Evolutionary conservation across 1,140 invertebrate species (phyloP), one percentile per base, ranked within the genome.

Genomic region (Diprion similis): DNA sequence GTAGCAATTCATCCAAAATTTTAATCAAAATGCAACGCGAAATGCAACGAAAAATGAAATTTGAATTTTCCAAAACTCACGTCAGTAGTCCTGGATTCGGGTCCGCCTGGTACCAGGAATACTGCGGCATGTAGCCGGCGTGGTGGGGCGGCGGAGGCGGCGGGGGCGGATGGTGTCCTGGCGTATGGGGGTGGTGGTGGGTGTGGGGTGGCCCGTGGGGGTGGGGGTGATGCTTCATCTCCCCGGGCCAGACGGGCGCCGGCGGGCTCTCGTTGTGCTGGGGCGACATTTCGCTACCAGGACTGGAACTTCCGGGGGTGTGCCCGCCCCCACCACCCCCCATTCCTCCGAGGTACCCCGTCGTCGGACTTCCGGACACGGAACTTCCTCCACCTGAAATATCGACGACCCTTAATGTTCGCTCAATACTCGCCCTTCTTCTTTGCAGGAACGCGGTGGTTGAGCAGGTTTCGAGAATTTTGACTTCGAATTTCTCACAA

Each of bases 21-120:
- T n/a, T n/a, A n/a, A n/a, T 37, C 24, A 37, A 37, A 6, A 37
- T 6, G 24, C 24, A 37, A 37, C 24, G 24, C 24, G 24, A 37
- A 37, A 13, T 66, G 45, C 37, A 51, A 45, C 48, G 46, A 65
- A 17, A 71, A 48, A n/a, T 37, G 24, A 37, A 37, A 37, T 6
- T 37, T 37, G 24, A 6, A 37, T 75, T 66, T n/a, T 70, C 66
- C 11, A 70, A 46, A 73, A 90, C 91, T 93, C 85, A 94, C 91
- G 93, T 93, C 80, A 94, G 89, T 76, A 94, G 87, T 84, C 92
- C 92, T 77, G 92, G 92, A 87, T 93, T 93, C 75, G 91, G 89
- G 76, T 93, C 92, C 74, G 92, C 86, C 83, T 93, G 92, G 85
- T 94, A 94, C 93, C 93, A 94, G 73, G 92, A 92, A 86, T 94